Percentiles rank a stretch among this genome's conserved stretches.
Conservation (phyloP, 2,113 vertebrate genomes). For the Brachypteracias leptosomus region DNA sequence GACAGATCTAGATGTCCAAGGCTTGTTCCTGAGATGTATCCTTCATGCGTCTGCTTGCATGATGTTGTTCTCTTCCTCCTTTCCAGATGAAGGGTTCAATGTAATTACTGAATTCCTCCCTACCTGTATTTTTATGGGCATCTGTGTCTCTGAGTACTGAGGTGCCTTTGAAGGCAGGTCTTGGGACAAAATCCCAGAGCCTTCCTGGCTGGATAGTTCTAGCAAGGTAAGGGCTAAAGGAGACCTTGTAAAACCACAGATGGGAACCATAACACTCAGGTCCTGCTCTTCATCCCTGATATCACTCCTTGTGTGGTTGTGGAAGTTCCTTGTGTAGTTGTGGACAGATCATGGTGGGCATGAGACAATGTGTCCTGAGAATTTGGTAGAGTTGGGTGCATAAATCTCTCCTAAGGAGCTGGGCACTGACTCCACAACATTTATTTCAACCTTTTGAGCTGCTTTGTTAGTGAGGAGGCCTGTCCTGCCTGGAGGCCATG, state of each 20-base stretch:
- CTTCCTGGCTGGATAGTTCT: neutral
- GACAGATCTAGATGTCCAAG: neutral
- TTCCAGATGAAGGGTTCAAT: neutral
- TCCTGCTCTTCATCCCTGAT: neutral
- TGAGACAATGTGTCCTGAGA: neutral
- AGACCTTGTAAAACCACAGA: neutral
- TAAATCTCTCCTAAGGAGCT: neutral
- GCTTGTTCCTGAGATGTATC: neutral
- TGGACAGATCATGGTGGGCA: neutral
- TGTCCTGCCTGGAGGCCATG: neutral
- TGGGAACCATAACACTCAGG: neutral
- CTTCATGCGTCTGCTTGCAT: neutral
- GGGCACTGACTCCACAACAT: neutral
- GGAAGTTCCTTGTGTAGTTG: neutral
- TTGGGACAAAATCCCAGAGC: neutral
- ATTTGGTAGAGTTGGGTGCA: neutral
- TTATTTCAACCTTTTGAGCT: neutral
- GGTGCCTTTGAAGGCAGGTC: neutral
- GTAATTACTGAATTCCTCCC: neutral
- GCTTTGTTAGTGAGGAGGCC: neutral
- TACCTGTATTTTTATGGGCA: neutral
- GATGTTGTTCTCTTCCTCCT: neutral
- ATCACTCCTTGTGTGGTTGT: neutral
- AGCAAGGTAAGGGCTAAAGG: neutral
- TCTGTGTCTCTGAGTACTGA: neutral